phyloP scores from a whole-genome alignment of 2,797 vertebrate species.

The Nyctibius grandis region DNA sequence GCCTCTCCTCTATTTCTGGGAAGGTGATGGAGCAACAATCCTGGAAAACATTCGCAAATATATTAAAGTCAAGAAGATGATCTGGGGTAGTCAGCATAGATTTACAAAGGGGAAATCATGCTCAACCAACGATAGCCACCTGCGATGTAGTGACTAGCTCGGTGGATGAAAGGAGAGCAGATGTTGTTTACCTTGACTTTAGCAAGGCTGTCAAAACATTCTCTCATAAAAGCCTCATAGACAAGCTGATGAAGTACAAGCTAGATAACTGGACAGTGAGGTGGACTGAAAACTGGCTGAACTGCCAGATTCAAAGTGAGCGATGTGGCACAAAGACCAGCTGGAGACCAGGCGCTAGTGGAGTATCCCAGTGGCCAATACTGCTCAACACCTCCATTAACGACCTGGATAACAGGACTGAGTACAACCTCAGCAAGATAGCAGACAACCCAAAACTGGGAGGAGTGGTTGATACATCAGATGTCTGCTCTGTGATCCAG shows the following conservation, averaged over 20 bases:
- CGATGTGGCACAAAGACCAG: not conserved
- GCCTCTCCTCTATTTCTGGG: not conserved
- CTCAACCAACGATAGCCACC: not conserved
- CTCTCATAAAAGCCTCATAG: not conserved
- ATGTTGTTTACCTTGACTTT: conserved; percentile 43
- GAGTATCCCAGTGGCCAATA: not conserved
- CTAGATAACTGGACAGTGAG: not conserved
- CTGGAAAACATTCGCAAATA: not conserved
- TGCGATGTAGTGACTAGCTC: not conserved
- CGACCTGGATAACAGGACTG: not conserved
- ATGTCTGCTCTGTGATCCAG: not conserved
- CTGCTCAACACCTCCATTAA: not conserved
- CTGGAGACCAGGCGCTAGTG: rapidly evolving
- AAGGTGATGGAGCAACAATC: not conserved
- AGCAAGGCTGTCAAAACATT: conserved; percentile 23
- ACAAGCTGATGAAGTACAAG: not conserved
- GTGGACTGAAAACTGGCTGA: not conserved
- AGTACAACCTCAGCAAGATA: not conserved
- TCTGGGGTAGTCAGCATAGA: not conserved
- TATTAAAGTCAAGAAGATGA: not conserved
- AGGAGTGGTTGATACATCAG: not conserved
- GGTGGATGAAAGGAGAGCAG: not conserved
- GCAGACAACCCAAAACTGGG: not conserved
- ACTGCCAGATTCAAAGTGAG: not conserved
- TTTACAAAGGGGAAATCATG: not conserved